Conservation (phyloP, 2,797 vertebrate species). For the Siniperca obscura region DNA sequence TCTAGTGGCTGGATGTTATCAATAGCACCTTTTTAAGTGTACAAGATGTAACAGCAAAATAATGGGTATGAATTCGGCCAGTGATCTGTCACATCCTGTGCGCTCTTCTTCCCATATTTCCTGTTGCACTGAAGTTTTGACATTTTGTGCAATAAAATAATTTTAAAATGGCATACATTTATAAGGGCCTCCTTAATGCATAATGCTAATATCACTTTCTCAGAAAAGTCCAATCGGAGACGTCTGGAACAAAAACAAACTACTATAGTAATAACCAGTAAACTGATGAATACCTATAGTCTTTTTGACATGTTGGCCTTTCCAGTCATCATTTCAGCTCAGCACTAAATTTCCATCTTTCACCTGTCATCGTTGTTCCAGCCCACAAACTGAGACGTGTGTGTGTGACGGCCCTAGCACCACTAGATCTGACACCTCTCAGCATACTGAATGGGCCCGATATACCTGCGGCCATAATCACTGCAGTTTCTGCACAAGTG, state of each 20-base stretch:
- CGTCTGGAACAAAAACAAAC: neutral
- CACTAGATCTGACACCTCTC: slow-evolving; percentile 63
- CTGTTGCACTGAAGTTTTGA: neutral
- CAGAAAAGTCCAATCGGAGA: neutral
- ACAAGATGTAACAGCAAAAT: too few relatives aligned
- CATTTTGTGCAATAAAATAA: neutral
- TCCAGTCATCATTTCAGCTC: slow-evolving; percentile 44
- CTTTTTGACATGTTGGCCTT: slow-evolving; percentile 19
- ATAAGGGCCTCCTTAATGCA: neutral
- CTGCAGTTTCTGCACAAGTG: slow-evolving; percentile 22
- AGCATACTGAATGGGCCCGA: slow-evolving; percentile 51
- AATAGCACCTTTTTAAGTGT: too few relatives aligned
- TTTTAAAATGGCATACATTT: neutral
- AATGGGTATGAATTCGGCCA: neutral
- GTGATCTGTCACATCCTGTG: neutral
- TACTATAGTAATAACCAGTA: neutral
- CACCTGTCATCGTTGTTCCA: slow-evolving; percentile 46
- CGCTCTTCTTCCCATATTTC: neutral
- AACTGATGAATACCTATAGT: slow-evolving; percentile 15
- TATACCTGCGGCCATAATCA: slow-evolving; percentile 63
- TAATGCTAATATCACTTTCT: neutral
- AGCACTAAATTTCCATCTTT: slow-evolving; percentile 33
- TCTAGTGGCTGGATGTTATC: neutral
- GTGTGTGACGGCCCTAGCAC: slow-evolving; percentile 8
- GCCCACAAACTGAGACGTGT: slow-evolving; percentile 11